phyloP scores from a whole-genome alignment of 2,888 invertebrate species.

The Athrips mouffetella region DNA sequence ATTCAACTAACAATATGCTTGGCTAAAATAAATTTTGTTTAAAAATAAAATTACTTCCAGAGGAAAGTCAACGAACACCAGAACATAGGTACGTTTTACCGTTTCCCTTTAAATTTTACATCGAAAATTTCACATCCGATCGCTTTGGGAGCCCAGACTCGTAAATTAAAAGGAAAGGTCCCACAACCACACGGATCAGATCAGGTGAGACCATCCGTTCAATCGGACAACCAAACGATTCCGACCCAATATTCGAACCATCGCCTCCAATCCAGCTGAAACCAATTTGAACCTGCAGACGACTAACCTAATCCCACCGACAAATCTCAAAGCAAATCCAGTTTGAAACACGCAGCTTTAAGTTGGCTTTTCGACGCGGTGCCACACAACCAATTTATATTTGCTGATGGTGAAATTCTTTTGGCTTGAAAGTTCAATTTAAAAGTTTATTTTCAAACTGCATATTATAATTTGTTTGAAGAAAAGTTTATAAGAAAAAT shows the following conservation, averaged over 20 bases:
- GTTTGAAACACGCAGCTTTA: background rate
- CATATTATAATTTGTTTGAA: slow-evolving; percentile 7
- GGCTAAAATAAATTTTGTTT: too few species aligned
- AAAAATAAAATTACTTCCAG: too few species aligned
- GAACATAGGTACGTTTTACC: background rate
- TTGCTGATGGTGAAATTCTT: slow-evolving; percentile 2
- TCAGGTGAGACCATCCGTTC: slow-evolving; percentile 46
- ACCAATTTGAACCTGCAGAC: slow-evolving; percentile 1
- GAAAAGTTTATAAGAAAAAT: slow-evolving; percentile 24
- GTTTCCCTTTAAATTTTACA: too few species aligned
- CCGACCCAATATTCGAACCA: slow-evolving; percentile 14
- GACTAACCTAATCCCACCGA: background rate
- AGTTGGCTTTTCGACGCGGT: background rate
- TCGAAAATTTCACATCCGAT: background rate
- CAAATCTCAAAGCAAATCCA: background rate
- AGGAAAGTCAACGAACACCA: too few species aligned
- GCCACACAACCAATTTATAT: slow-evolving; percentile 11
- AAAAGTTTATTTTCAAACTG: background rate
- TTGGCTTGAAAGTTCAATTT: slow-evolving; percentile 3
- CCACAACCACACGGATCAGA: slow-evolving; percentile 42
- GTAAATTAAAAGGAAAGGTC: slow-evolving; percentile 3
- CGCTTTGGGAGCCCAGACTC: background rate
- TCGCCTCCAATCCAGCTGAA: slow-evolving; percentile 20
- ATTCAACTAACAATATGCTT: too few species aligned
- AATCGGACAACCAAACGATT: slow-evolving; percentile 40